Percentiles rank a stretch among this genome's conserved stretches.
Evolutionary conservation across 2,113 vertebrate genomes (phyloP).

Genomic region (Aix galericulata): DNA sequence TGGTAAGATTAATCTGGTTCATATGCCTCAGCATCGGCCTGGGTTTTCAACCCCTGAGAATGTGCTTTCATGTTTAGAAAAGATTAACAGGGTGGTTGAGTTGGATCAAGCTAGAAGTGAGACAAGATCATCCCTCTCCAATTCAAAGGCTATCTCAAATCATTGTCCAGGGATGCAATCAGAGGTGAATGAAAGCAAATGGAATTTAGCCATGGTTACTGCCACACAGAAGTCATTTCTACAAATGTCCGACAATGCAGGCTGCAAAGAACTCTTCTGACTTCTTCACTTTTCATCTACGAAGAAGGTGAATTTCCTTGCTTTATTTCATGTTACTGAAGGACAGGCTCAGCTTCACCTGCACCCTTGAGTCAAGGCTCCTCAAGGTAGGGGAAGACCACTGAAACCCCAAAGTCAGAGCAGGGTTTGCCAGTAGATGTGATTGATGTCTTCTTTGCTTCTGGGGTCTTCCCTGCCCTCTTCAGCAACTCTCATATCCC

Average conservation of each 20-base stretch:
- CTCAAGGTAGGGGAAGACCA: not conserved
- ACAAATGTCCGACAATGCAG: not conserved
- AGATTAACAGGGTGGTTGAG: not conserved
- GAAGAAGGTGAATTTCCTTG: not conserved
- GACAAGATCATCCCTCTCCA: not conserved
- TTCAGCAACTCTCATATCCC: not conserved
- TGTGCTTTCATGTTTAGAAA: not conserved
- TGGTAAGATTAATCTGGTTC: not conserved
- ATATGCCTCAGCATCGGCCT: not conserved
- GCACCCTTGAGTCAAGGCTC: not conserved
- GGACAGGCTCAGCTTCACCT: not conserved
- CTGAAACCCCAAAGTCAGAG: not conserved
- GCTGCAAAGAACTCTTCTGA: not conserved
- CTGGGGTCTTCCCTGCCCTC: not conserved
- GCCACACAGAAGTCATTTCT: not conserved
- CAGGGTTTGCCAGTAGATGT: not conserved
- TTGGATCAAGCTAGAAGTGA: not conserved
- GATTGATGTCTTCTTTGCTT: not conserved
- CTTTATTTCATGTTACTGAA: not conserved
- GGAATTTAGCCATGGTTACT: not conserved
- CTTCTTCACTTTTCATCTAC: not conserved
- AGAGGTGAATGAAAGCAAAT: not conserved
- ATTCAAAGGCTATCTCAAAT: not conserved
- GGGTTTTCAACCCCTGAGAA: not conserved
- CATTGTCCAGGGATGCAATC: accelerated